These are phyloP conservation scores for Cephus pygmeus DNA, from an alignment of 2,888 invertebrate genomes.

Conservation along the genomic window DNA sequence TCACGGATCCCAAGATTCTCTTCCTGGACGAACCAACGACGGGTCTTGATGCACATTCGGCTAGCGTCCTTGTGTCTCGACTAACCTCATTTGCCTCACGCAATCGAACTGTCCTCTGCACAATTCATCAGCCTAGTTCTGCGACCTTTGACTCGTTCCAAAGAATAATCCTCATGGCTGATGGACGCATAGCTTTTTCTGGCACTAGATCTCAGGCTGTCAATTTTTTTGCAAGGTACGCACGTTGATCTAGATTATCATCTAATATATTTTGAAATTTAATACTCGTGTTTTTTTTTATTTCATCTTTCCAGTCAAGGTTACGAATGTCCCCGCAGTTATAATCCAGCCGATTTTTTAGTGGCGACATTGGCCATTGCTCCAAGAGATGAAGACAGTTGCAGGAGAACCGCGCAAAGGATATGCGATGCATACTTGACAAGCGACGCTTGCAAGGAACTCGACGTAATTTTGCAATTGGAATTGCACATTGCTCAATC, in stretches of 20 bases:
- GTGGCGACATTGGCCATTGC: conserved; percentile 85
- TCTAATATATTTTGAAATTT: neutral
- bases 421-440: conserved; percentile 84
- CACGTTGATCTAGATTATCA: conserved; percentile 4
- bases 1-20: conserved; percentile 90
- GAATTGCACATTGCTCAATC: conserved; percentile 76
- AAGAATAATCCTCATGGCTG: conserved; percentile 81
- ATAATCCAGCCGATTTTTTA: conserved; percentile 92
- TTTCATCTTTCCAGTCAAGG: conserved; percentile 70
- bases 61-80: conserved; percentile 82
- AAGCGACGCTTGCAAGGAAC: conserved; percentile 80
- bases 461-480: conserved; percentile 79
- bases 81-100: conserved; percentile 77
- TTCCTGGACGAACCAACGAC: conserved; percentile 98
- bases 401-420: conserved; percentile 76
- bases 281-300: neutral
- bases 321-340: conserved; percentile 81
- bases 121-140: conserved; percentile 94
- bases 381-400: conserved; percentile 80
- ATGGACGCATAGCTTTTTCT: conserved; percentile 87
- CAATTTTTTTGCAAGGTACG: conserved; percentile 77
- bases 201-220: conserved; percentile 77
- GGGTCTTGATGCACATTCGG: conserved; percentile 91
- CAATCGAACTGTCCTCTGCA: conserved; percentile 89
- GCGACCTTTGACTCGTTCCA: conserved; percentile 88